These are phyloP conservation scores for Venusia cambrica DNA, from an alignment of 2,888 invertebrate species.

Conservation along the genomic window DNA sequence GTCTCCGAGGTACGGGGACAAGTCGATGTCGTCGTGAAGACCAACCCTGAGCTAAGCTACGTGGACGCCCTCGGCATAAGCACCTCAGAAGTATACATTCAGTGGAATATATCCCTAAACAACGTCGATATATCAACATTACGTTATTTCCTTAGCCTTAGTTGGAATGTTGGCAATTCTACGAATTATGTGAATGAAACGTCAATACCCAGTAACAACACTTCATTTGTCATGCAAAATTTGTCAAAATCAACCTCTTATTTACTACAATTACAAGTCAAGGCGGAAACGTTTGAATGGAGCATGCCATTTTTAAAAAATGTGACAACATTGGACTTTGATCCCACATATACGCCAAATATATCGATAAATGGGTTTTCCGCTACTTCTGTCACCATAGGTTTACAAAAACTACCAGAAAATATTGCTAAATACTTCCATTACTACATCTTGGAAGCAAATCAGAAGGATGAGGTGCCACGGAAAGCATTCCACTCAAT, in stretches of 20 bases:
- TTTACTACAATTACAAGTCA: conserved; percentile 84
- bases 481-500: conserved; percentile 84
- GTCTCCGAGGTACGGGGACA: no score
- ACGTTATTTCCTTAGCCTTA: no score
- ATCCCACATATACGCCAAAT: conserved; percentile 89
- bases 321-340: conserved; percentile 83
- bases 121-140: no score
- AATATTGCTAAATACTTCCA: conserved; percentile 85
- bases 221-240: conserved; percentile 85
- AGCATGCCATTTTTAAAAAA: conserved; percentile 70
- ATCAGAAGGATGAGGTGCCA: conserved; percentile 74
- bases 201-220: conserved; percentile 82
- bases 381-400: conserved; percentile 89
- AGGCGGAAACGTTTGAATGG: conserved; percentile 83
- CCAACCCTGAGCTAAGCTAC: no score
- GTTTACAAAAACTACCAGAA: conserved; percentile 87
- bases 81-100: no score
- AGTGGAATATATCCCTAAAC: no score
- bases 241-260: conserved; percentile 85
- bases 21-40: no score
- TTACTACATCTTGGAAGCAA: conserved; percentile 86
- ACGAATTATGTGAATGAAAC: conserved; percentile 40
- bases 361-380: conserved; percentile 86
- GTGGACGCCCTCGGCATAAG: no score
- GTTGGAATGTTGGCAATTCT: no score